phyloP scores from a whole-genome alignment of 2,888 invertebrate genomes.

The Drosophila pegasa region DNA sequence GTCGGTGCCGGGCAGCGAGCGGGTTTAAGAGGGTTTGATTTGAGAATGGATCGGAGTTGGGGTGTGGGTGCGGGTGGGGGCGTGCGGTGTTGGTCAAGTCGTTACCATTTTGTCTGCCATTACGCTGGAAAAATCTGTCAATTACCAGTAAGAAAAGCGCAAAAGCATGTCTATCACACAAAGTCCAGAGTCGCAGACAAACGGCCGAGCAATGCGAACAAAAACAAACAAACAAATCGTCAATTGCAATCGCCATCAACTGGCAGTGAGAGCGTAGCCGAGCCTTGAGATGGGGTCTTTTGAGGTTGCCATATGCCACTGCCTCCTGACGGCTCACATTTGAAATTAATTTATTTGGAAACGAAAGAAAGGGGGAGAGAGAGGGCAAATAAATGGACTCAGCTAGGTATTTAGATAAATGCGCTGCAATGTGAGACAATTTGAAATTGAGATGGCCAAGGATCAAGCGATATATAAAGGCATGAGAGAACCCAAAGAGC shows the following conservation, averaged over 20 bases:
- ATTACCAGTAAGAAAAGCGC: conserved; percentile 73
- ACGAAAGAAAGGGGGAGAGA: background rate
- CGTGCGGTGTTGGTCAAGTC: conserved; percentile 40
- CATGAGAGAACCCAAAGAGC: too few relatives aligned
- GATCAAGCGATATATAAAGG: too few relatives aligned
- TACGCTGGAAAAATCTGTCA: conserved; percentile 75
- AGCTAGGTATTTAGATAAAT: background rate
- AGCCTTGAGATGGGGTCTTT: conserved; percentile 3
- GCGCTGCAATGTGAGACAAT: background rate
- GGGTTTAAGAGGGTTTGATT: background rate
- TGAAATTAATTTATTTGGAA: conserved; percentile 18
- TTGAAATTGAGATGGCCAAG: background rate
- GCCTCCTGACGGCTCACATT: conserved; percentile 1
- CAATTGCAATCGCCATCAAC: conserved; percentile 14
- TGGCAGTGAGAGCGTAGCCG: background rate
- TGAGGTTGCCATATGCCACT: background rate
- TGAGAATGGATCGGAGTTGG: background rate
- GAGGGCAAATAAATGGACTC: background rate
- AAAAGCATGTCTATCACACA: conserved; percentile 72
- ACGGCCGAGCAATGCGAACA: conserved; percentile 9
- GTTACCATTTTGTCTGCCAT: conserved; percentile 71
- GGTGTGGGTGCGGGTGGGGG: background rate
- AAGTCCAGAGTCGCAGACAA: conserved; percentile 11
- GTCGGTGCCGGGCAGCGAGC: background rate
- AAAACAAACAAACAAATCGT: conserved; percentile 32